A percentile compares a stretch with the other conserved stretches of the same genome.
Evolutionary conservation across 2,888 invertebrate genomes (phyloP).

Genomic region (Pterostichus madidus): DNA sequence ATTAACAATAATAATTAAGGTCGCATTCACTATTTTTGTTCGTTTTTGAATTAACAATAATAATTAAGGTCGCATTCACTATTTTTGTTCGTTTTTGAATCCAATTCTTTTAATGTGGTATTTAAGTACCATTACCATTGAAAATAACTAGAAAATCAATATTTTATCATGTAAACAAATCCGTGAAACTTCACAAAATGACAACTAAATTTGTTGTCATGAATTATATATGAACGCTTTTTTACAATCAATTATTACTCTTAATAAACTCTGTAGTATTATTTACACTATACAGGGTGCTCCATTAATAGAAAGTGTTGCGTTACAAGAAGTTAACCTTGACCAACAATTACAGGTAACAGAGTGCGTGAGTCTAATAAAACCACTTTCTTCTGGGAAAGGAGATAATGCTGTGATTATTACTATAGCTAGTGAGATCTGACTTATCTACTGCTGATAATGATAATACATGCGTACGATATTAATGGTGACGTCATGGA

Average conservation of each 20-base stretch:
- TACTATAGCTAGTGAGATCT: slow-evolving; percentile 6
- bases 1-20: too few relatives aligned
- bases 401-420: slow-evolving; percentile 13
- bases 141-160: slow-evolving; percentile 38
- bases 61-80: too few relatives aligned
- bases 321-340: slow-evolving; percentile 25
- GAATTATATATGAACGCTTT: slow-evolving; percentile 6
- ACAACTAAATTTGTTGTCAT: not conserved
- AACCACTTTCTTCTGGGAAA: slow-evolving; percentile 19
- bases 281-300: slow-evolving; percentile 1
- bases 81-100: too few relatives aligned
- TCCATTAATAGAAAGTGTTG: slow-evolving; percentile 1
- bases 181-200: not conserved
- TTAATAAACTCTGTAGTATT: slow-evolving; percentile 1
- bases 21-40: too few relatives aligned
- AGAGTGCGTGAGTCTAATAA: not conserved
- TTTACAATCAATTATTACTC: slow-evolving; percentile 8
- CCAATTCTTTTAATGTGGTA: too few relatives aligned
- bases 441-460: slow-evolving; percentile 7
- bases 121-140: not conserved
- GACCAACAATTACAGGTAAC: not conserved
- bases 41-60: too few relatives aligned
- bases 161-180: slow-evolving; percentile 44
- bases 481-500: slow-evolving; percentile 26
- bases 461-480: slow-evolving; percentile 12